Evolutionary conservation across 1,140 invertebrate genomes (phyloP).

Genomic region (Daktulosphaira vitifoliae): DNA sequence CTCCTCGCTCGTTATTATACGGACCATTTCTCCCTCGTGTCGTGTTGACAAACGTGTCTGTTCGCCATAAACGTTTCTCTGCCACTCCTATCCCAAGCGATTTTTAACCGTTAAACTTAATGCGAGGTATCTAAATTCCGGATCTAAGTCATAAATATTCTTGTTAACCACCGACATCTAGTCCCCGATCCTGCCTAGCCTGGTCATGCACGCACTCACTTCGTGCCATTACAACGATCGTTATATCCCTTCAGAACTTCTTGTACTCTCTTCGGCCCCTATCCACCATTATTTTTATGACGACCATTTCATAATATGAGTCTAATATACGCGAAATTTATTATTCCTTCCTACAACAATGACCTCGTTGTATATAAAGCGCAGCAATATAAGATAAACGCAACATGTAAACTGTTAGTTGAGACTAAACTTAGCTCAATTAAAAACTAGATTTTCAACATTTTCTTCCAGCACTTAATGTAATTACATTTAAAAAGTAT

Average conservation of each 20-base stretch:
- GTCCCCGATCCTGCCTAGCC: neutral
- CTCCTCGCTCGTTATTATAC: constrained; percentile 8
- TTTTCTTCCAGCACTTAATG: too few species aligned
- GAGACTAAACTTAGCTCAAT: too few species aligned
- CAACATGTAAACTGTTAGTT: too few species aligned
- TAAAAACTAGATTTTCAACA: too few species aligned
- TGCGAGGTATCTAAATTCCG: constrained; percentile 26
- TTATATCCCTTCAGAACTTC: neutral
- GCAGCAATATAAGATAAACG: too few species aligned
- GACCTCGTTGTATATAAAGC: too few species aligned
- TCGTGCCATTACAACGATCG: too few species aligned
- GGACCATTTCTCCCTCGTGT: constrained; percentile 3
- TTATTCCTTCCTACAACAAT: neutral
- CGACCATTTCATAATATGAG: constrained; percentile 13
- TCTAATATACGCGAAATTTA: constrained; percentile 16
- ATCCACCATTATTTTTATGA: constrained; percentile 1
- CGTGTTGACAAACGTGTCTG: constrained; percentile 30
- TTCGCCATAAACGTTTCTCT: constrained; percentile 4
- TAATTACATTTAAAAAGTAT: too few species aligned
- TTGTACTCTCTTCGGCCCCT: neutral
- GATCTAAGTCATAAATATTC: constrained; percentile 18
- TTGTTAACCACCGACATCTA: constrained; percentile 7
- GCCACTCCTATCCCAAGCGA: neutral
- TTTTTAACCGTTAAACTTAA: constrained; percentile 32
- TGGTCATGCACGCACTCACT: neutral